Base-by-base conservation (phyloP, 2,797 vertebrate genomes). In the Okamejei kenojei region DNA sequence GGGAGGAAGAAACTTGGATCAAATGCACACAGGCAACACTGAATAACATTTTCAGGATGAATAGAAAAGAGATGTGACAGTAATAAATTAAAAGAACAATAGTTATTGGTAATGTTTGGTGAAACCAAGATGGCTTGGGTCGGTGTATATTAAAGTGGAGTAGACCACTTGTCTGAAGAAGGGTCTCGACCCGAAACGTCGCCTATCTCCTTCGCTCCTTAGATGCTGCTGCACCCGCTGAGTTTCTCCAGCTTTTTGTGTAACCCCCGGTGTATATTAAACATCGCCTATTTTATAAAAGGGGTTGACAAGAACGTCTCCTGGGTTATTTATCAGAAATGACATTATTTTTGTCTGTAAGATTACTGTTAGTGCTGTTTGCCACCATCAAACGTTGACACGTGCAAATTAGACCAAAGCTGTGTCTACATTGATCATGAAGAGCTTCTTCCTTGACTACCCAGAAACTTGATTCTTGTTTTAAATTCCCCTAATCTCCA, bases 1-100 rank as follows among this genome's bases (percentile, higher is more conserved):
- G 74, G 90, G 68, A 54, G 90, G 90, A 54, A 76, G 45, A 76
- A 73, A 76, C 90, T n/a, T 54, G 38, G 38, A 92, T 92, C 38
- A 74, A 54, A 76, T 92, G 26, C 90, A 92, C 45, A 19, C 45
- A 19, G 54, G 90, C 90, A 92, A 58, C 26, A 76, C 35, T 92
- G 71, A 92, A 92, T 92, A 92, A 92, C 45, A 23, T n/a, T 74
- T 91, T 73, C 61, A 65, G 84, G n/a, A 15, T 45, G 21, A 68
- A 58, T 92, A n/a, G 29, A 76, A 9, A 23, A 76, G 38, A 92
- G 13, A 74, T 54, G 35, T 68, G 26, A 92, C 35, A 38, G n/a
- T 76, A 92, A 76, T 54, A 92, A 71, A 92, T 7, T 11, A 15
- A 45, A 54, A 74, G 38, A 71, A 15, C 90, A 74, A 54, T 76